Base-by-base conservation (phyloP, 92 coral and sea anemone genomes). In the Heteractis magnifica region DNA sequence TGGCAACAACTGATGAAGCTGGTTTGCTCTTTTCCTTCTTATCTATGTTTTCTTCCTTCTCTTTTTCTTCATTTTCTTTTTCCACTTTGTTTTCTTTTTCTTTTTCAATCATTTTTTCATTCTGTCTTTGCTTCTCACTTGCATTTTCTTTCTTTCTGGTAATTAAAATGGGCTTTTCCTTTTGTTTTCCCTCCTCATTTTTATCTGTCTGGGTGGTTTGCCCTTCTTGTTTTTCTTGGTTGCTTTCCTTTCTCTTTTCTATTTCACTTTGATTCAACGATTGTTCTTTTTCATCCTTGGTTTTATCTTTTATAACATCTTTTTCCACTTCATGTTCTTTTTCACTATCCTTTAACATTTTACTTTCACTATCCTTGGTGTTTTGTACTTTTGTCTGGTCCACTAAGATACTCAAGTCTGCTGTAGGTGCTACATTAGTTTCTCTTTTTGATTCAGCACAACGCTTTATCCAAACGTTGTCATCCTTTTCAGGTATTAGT, bases 401-500 rank as follows among this genome's bases (percentile, higher is more conserved):
- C 9, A 53, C 6, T 53, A 8, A 53, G 58, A 8, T 12, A 8
- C 58, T 53, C 58, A n/a, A 10, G 71, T 64, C 26, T 19, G 71
- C 8, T 19, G 71, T 19, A 18, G 71, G 72, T 56, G 12, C 71
- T 16, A 9, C 52, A 10, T 50, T 65, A 13, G 14, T 49, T 16
- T 52, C 72, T 26, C 49, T 52, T 41, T 65, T 80, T 12, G 16
- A 23, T 26, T 49, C 58, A 20, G 51, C 16, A 10, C 44, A 64
- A 41, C 73, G 88, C 16, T 77, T 79, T 16, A 85, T 82, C 88
- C 88, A 78, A 5, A 85, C 83, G 55, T 71, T 78, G 3, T 85
- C 83, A 21, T 85, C 88, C 78, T 56, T 85, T 26, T 85, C 88
- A n/a, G 88, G 88, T 51, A 85, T 79, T 10, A 85, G 88, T 56